Evolutionary conservation across 2,888 invertebrate species (phyloP), one percentile per base, ranked within the genome.

Genomic region (Bibio marci): DNA sequence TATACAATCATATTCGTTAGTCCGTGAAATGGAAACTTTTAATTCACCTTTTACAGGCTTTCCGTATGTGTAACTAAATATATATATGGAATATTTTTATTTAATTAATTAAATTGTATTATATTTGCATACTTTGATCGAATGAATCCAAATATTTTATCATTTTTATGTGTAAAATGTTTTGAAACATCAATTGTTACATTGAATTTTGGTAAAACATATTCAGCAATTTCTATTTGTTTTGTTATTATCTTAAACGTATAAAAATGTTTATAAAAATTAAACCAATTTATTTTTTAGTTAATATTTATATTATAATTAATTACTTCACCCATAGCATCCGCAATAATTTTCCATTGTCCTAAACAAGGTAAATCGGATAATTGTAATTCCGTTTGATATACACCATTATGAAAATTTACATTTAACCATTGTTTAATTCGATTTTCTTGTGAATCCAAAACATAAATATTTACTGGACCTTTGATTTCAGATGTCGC

Each of bases 201-300:
- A 53, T 91, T 78, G 60, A 92, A 97, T 56, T 92, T 92, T 0
- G 97, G 97, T 47, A 90, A 63, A 40, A 95, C 81, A 51, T 90
- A 91, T 61, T 91, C 86, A 8, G 88, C 87, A 4, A 94, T 85
- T 55, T 82, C 73, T 41, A 62, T 33, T 17, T 17, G 27, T 11
- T 12, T 15, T 35, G n/a, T 17, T 30, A 28, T 37, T n/a, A 8
- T 30, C 14, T 8, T 7, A 4, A 33, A 5, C 22, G 22, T 3
- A n/a, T 33, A 7, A 17, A 32, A 5, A 5, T 11, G 18, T 4
- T 28, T 28, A 28, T 22, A 8, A 18, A 7, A 33, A n/a, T 4
- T 15, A 30, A 15, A 30, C 11, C 22, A 25, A 34, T 19, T 17
- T 18, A 18, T 12, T 18, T 32, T 5, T 12, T n/a, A 32, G 10